Evolutionary conservation across 2,888 invertebrate genomes (phyloP).

Genomic region (Caenorhabditis sulstoni): DNA sequence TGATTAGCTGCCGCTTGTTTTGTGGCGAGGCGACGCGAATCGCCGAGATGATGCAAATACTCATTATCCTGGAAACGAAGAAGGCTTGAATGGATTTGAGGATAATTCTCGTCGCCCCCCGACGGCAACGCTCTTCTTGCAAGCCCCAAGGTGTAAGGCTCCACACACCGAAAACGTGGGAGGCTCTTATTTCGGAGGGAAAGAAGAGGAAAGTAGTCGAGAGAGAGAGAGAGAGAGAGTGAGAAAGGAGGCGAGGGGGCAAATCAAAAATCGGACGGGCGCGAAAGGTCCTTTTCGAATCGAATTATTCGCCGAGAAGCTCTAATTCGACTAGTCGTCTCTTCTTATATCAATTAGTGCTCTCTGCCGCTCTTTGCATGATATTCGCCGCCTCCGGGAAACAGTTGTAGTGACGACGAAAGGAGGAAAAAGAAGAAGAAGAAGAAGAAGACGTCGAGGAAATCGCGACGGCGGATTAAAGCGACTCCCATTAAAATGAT

Average conservation of each 20-base stretch:
- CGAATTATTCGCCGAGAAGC: constrained; percentile 36
- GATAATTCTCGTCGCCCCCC: constrained; percentile 18
- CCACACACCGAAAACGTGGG: constrained; percentile 39
- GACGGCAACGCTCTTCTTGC: background rate
- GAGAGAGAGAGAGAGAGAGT: too few species aligned
- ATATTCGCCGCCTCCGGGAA: constrained; percentile 20
- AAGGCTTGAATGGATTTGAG: constrained; percentile 25
- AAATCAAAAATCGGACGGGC: background rate
- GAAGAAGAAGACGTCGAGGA: background rate
- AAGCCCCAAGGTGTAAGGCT: constrained; percentile 12
- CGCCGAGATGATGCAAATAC: constrained; percentile 16
- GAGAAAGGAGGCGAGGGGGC: too few species aligned
- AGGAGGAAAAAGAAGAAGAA: background rate
- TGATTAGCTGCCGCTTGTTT: constrained; percentile 17
- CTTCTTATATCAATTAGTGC: constrained; percentile 32
- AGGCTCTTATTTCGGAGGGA: background rate
- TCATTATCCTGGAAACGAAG: constrained; percentile 18
- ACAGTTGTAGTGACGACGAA: constrained; percentile 1
- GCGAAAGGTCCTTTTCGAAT: constrained; percentile 42
- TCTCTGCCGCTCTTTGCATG: background rate
- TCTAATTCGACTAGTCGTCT: constrained; percentile 30
- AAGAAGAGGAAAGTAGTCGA: background rate
- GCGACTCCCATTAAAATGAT: constrained; percentile 43
- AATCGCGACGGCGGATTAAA: constrained; percentile 28
- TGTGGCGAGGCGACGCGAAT: background rate